Percentiles rank a stretch among this genome's conserved stretches.
These are phyloP conservation scores for Gnathonemus echidnorhynchus DNA, from an alignment of 2,113 vertebrate species.

Conservation along the genomic window DNA sequence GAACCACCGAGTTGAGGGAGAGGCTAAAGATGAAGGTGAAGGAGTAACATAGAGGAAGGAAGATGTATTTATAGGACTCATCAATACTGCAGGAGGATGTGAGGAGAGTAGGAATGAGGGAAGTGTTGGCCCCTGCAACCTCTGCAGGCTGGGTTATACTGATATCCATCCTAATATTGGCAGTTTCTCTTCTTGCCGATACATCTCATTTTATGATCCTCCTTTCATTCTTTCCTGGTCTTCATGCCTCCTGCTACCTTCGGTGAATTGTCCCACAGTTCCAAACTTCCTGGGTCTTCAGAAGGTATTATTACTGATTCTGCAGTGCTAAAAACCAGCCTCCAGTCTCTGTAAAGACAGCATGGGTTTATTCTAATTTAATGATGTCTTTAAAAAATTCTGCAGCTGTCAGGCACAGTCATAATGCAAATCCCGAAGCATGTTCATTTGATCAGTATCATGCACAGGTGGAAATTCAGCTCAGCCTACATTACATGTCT, in stretches of 20 bases:
- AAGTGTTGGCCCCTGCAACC: neutral
- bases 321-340: neutral
- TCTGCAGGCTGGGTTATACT: neutral
- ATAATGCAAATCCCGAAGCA: neutral
- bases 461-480: neutral
- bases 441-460: neutral
- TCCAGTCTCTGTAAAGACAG: neutral
- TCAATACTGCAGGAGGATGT: conserved; percentile 53
- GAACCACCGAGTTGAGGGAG: conserved; percentile 64
- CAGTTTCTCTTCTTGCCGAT: neutral
- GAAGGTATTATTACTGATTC: neutral
- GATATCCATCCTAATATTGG: neutral
- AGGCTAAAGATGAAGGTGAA: conserved; percentile 70
- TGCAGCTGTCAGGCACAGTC: neutral
- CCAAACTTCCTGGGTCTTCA: neutral
- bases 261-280: neutral
- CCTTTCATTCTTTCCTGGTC: neutral
- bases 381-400: neutral
- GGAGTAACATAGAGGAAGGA: conserved; percentile 70
- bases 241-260: neutral
- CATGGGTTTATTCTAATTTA: neutral
- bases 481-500: neutral
- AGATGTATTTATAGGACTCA: conserved; percentile 72
- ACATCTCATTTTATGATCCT: neutral
- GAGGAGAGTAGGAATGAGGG: conserved; percentile 37